Evolutionary conservation across 2,797 vertebrate genomes (phyloP).

Genomic region (Cossypha dichroa): DNA sequence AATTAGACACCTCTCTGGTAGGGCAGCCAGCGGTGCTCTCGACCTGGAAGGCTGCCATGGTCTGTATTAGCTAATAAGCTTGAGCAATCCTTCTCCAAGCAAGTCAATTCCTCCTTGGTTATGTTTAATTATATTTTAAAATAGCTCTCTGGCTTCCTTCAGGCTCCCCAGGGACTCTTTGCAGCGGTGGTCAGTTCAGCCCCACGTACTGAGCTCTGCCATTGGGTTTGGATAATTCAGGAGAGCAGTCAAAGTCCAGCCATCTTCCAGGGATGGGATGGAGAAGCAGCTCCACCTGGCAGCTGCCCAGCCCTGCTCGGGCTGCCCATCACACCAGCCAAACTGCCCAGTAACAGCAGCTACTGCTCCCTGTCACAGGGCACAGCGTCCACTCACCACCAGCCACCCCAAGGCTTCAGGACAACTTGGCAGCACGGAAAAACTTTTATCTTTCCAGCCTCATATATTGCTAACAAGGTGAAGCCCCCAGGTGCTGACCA

Average conservation of each 20-base stretch:
- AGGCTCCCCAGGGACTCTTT: background rate
- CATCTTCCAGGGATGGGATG: background rate
- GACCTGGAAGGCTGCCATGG: slow-evolving; percentile 12
- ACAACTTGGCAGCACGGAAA: background rate
- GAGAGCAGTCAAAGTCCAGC: background rate
- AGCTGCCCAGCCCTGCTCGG: background rate
- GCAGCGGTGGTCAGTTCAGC: background rate
- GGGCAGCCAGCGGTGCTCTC: background rate
- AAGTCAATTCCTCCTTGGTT: slow-evolving; percentile 33
- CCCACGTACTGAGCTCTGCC: background rate
- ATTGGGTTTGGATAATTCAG: rapidly evolving
- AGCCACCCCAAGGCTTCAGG: background rate
- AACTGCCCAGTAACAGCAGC: background rate
- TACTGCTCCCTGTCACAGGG: background rate
- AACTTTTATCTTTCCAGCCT: background rate
- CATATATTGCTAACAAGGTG: background rate
- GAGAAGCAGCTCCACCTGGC: background rate
- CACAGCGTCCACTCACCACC: rapidly evolving
- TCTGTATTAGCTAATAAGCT: slow-evolving; percentile 20
- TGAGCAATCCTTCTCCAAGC: background rate
- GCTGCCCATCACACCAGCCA: background rate
- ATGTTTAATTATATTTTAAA: slow-evolving; percentile 56
- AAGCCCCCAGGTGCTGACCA: background rate
- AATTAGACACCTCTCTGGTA: slow-evolving; percentile 41
- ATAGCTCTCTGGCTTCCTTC: background rate